Evolutionary conservation across 2,797 vertebrate species (phyloP).

Genomic region (Lepidocolaptes lacrymiger): DNA sequence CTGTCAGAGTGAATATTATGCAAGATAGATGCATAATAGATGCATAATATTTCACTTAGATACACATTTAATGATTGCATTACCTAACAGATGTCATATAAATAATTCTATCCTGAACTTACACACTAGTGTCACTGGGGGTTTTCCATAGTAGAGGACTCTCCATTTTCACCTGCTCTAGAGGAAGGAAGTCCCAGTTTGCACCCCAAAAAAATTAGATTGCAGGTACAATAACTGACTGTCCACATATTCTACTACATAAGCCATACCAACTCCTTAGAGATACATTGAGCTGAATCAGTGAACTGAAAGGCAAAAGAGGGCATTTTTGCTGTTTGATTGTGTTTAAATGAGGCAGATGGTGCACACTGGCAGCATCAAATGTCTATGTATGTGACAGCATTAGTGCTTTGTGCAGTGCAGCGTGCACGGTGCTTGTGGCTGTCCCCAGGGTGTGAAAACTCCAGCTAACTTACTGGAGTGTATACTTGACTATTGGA

Average conservation of each 20-base stretch:
- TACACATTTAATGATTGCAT: background rate
- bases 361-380: background rate
- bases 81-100: background rate
- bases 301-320: background rate
- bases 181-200: accelerated
- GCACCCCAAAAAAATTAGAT: background rate
- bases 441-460: background rate
- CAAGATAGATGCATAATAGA: too few species aligned
- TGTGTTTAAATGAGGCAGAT: background rate
- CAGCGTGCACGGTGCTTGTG: background rate
- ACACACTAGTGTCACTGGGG: background rate
- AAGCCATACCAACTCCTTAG: background rate
- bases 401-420: background rate
- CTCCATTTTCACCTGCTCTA: background rate
- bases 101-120: background rate
- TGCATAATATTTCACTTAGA: background rate
- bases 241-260: background rate
- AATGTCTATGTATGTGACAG: background rate
- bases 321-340: background rate
- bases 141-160: background rate
- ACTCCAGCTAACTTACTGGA: background rate
- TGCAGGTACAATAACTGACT: background rate
- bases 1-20: background rate
- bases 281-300: background rate
- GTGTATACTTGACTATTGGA: background rate